Evolutionary conservation across 2,888 invertebrate genomes (phyloP), one percentile per base, ranked within the genome.

Genomic region (Bedellia somnulentella): DNA sequence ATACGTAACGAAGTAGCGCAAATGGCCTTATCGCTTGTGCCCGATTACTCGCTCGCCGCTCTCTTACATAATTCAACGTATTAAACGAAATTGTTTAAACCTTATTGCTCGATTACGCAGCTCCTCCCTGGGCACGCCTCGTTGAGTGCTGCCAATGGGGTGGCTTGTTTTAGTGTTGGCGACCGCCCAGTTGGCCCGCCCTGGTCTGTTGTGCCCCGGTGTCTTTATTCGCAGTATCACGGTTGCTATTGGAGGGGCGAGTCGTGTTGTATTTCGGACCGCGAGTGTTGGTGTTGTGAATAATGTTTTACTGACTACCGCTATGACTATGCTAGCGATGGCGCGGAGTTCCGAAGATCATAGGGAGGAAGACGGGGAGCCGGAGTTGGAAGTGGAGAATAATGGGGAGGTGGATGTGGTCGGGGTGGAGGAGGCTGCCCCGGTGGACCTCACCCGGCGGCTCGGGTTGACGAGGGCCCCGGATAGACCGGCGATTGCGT

Each of bases 401-500:
- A 61, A 58, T 26, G 70, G 62, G 9, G 71, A 73, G 32, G 62
- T 75, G 1, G 75, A 75, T 38, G 75, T 75, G 2, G 75, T 75
- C 1, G 73, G 75, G n/a, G 66, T 73, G 0, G 75, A 73, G 33
- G 73, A 73, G 35, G 68, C 67, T 2, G 75, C 73, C 8, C 73
- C 73, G 2, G 73, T 75, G 6, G 75, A 75, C 44, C 43, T 75
- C 6, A 76, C 71, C 27, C 49, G 78, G 31, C 64, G 80, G 22
- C 61, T 81, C 31, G 78, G 79, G 27, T 70, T 80, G 35, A 83
- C 83, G 29, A 64, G 85, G 44, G 60, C 73, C 2, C 66, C 70
- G 1, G 73, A 84, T 80, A 42, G 80, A 30, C 52, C 64, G 1
- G 56, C 67, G 2, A 73, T 92, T 38, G 89, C 92, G 11, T 93